Conservation (phyloP, 2,888 invertebrate species). For the Linnaemya tessellans region DNA sequence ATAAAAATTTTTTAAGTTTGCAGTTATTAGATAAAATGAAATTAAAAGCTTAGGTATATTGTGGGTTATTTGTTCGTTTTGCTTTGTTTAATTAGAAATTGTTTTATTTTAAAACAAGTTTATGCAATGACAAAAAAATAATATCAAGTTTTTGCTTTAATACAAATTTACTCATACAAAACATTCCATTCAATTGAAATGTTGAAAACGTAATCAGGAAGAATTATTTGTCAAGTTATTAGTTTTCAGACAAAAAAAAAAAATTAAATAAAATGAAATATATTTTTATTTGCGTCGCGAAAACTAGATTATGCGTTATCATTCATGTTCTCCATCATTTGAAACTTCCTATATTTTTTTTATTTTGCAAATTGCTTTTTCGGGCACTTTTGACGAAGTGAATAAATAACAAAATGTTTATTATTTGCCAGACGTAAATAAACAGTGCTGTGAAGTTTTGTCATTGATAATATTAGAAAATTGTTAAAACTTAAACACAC, state of each 20-base stretch:
- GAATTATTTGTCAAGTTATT: conserved; percentile 42
- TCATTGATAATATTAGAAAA: conserved; percentile 9
- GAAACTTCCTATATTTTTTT: conserved; percentile 14
- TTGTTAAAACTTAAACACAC: conserved; percentile 34
- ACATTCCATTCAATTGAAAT: conserved; percentile 53
- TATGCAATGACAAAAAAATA: conserved; percentile 17
- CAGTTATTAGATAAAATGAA: conserved; percentile 4
- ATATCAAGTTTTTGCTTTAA: conserved; percentile 19
- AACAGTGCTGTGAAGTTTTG: background rate
- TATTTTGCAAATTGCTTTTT: conserved; percentile 15
- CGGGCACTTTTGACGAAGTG: conserved; percentile 16
- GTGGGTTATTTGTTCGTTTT: conserved; percentile 9
- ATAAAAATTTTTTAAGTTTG: conserved; percentile 2
- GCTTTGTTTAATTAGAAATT: conserved; percentile 34
- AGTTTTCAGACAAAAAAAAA: background rate
- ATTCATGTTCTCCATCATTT: conserved; percentile 17
- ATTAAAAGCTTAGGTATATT: conserved; percentile 35
- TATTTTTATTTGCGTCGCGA: conserved; percentile 23
- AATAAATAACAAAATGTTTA: background rate
- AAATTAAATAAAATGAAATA: conserved; percentile 3
- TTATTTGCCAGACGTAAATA: conserved; percentile 3
- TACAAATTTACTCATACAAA: conserved; percentile 16
- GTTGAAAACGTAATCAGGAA: conserved; percentile 59
- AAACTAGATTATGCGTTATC: conserved; percentile 28
- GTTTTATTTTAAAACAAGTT: conserved; percentile 28